Percentiles rank a stretch among this genome's conserved stretches.
These are phyloP conservation scores for Chironomus riparius DNA, from an alignment of 2,888 invertebrate genomes.

Conservation along the genomic window DNA sequence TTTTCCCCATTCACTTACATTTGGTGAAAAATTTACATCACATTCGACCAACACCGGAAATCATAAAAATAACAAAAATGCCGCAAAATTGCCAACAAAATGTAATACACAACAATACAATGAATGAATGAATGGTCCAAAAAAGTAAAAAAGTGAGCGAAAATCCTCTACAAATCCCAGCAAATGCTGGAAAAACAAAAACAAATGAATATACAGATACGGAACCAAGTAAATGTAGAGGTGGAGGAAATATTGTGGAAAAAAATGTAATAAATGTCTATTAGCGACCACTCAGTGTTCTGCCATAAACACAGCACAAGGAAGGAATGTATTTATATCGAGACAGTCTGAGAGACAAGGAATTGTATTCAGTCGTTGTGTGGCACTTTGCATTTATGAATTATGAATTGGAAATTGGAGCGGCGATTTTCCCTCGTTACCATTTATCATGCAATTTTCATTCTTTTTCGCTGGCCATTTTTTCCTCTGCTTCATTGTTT, in stretches of 20 bases:
- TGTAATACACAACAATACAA: background rate
- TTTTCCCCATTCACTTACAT: too few species aligned
- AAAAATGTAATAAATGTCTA: constrained; percentile 22
- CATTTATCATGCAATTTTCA: constrained; percentile 19
- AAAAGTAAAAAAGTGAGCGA: background rate
- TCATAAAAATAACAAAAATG: constrained; percentile 17
- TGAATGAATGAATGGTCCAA: background rate
- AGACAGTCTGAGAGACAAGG: background rate
- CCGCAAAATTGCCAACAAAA: constrained; percentile 19
- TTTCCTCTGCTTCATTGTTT: background rate
- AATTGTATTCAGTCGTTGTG: background rate
- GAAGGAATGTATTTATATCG: background rate
- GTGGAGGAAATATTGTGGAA: background rate
- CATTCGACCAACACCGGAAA: constrained; percentile 1
- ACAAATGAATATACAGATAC: background rate
- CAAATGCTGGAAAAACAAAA: background rate
- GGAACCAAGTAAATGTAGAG: constrained; percentile 1
- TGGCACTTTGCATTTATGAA: constrained; percentile 12
- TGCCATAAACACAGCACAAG: background rate
- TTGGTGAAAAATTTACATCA: background rate
- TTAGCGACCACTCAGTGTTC: constrained; percentile 13
- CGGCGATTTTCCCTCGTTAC: constrained; percentile 22
- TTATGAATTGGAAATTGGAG: constrained; percentile 23
- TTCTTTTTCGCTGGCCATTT: background rate
- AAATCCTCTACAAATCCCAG: constrained; percentile 17